Percentiles rank a stretch among this genome's conserved stretches.
phyloP scores from a whole-genome alignment of 2,113 vertebrate species.

The Acrocephalus kingi region DNA sequence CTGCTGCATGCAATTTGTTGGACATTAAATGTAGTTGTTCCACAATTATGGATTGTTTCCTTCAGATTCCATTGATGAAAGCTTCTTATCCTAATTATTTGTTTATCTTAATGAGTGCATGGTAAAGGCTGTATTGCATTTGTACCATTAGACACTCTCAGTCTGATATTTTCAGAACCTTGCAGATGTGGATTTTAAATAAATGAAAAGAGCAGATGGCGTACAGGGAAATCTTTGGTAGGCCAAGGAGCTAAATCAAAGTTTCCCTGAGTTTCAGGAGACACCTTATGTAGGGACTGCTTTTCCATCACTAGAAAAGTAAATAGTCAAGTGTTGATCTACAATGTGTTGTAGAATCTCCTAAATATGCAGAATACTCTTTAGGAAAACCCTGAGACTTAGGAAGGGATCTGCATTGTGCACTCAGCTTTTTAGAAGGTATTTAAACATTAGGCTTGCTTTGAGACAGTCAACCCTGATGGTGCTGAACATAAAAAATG shows the following conservation, averaged over 20 bases:
- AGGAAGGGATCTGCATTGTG: too few relatives aligned
- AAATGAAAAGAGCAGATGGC: constrained; percentile 7
- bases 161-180: constrained; percentile 8
- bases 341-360: neutral
- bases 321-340: neutral
- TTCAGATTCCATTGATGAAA: neutral
- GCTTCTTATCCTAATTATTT: constrained; percentile 16
- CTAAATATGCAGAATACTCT: neutral
- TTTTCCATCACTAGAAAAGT: neutral
- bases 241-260: constrained; percentile 12
- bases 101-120: neutral
- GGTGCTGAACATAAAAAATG: constrained; percentile 16
- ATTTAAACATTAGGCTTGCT: neutral
- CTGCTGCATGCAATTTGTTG: neutral
- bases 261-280: neutral
- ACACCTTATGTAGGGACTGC: neutral
- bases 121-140: neutral
- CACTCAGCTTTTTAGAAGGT: neutral
- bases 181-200: constrained; percentile 28
- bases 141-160: neutral
- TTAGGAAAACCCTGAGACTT: neutral
- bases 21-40: neutral
- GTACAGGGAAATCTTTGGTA: neutral
- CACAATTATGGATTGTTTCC: neutral
- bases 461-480: constrained; percentile 12